Percentiles rank a stretch among this genome's conserved stretches.
Evolutionary conservation across 2,888 invertebrate species (phyloP).

Genomic region (Melinopterus prodromus): DNA sequence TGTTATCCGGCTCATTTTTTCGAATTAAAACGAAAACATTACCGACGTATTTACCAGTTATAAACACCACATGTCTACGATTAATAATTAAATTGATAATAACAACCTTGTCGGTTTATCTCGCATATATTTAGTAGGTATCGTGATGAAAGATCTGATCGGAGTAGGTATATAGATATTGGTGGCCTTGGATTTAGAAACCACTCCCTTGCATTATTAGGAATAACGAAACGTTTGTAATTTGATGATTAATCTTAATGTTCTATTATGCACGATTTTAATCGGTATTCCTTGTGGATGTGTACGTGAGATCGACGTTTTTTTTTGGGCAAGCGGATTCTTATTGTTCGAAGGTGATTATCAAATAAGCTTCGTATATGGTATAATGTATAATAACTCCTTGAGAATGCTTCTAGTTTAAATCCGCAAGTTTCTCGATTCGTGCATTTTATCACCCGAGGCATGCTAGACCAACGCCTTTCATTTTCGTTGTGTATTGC

Average conservation of each 20-base stretch:
- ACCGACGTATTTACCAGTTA: neutral
- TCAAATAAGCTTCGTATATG: neutral
- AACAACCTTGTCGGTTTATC: too few relatives aligned
- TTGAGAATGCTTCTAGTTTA: neutral
- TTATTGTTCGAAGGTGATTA: neutral
- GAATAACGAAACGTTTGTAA: neutral
- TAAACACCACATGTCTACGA: neutral
- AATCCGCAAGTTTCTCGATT: neutral
- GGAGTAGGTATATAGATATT: neutral
- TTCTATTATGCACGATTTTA: neutral
- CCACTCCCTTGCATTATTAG: constrained; percentile 4
- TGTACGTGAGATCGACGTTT: neutral
- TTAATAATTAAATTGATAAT: neutral
- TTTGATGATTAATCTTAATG: neutral
- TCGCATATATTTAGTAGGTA: neutral
- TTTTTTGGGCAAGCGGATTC: neutral
- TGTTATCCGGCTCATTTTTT: neutral
- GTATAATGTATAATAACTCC: neutral
- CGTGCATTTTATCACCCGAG: too few relatives aligned
- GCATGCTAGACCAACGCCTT: neutral
- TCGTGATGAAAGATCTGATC: neutral
- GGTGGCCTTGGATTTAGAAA: neutral
- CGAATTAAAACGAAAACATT: neutral
- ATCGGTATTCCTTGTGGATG: neutral
- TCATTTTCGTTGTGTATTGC: neutral